A percentile compares a stretch with the other conserved stretches of the same genome.
These are phyloP conservation scores for Myoxocephalus aenaeus DNA, from an alignment of 2,797 vertebrate genomes.

Conservation along the genomic window DNA sequence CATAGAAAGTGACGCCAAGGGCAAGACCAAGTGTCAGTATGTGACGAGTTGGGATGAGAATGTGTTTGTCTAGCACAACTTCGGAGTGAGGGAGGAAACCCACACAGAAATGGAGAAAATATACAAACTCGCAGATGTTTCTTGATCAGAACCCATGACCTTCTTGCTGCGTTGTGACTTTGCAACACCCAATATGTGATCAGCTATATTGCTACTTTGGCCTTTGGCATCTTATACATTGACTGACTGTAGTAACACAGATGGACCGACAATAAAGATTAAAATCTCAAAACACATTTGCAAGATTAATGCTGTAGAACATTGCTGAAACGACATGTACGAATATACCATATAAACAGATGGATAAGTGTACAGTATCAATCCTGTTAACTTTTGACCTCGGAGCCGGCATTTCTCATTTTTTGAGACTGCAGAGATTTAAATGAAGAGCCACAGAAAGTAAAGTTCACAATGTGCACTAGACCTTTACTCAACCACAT, in stretches of 20 bases:
- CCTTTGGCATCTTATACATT: background rate
- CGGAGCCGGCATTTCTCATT: background rate
- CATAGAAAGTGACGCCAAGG: background rate
- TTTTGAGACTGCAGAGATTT: slow-evolving; percentile 24
- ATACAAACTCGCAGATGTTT: background rate
- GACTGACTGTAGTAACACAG: background rate
- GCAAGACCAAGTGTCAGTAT: background rate
- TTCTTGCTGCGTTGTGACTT: background rate
- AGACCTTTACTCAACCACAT: slow-evolving; percentile 56
- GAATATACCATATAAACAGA: background rate
- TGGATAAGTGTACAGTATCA: background rate
- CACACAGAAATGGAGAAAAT: background rate
- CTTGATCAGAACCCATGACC: background rate
- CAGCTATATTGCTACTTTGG: background rate
- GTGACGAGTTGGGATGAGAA: background rate
- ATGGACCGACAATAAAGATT: background rate
- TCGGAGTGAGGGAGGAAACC: background rate
- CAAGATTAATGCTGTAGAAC: background rate
- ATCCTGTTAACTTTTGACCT: slow-evolving; percentile 34
- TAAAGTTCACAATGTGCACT: slow-evolving; percentile 47
- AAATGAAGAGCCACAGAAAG: slow-evolving; percentile 44
- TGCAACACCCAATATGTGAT: background rate
- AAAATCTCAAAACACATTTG: too few relatives aligned
- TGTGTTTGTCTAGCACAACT: background rate
- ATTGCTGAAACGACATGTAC: background rate